These are phyloP conservation scores for Dendrocincla fuliginosa DNA, from an alignment of 2,797 vertebrate genomes.

Conservation along the genomic window DNA sequence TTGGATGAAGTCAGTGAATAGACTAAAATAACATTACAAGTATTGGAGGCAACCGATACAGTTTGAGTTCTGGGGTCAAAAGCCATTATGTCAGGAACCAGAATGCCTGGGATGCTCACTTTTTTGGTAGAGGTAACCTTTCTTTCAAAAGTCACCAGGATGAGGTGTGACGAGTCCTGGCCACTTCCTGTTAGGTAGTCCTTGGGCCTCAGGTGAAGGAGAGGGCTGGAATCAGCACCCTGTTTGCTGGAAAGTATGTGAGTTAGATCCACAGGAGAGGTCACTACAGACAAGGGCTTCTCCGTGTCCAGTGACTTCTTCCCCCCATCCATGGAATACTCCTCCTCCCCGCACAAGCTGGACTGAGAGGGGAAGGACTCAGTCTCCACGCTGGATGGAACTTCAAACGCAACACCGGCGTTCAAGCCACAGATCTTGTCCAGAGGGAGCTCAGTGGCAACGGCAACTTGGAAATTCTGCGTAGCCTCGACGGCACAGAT, in stretches of 20 bases:
- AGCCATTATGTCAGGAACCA: constrained; percentile 92
- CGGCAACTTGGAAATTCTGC: constrained; percentile 81
- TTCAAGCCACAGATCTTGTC: constrained; percentile 89
- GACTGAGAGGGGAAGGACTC: constrained; percentile 60
- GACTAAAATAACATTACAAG: constrained; percentile 86
- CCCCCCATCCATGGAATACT: constrained; percentile 68
- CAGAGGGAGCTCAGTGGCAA: constrained; percentile 91
- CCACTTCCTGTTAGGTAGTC: constrained; percentile 85
- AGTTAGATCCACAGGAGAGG: constrained; percentile 85
- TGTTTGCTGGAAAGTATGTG: constrained; percentile 83
- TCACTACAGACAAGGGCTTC: constrained; percentile 53
- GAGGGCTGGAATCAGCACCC: constrained; percentile 82
- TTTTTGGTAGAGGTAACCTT: constrained; percentile 88
- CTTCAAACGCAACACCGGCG: constrained; percentile 81
- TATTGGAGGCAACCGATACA: constrained; percentile 91
- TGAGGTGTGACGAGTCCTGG: constrained; percentile 90
- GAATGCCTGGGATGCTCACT: constrained; percentile 89
- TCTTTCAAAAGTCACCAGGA: constrained; percentile 89
- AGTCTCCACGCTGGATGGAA: constrained; percentile 36
- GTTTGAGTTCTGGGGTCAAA: constrained; percentile 84
- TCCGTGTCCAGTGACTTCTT: constrained; percentile 78
- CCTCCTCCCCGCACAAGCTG: constrained; percentile 69
- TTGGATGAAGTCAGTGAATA: constrained; percentile 85
- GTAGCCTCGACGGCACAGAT: constrained; percentile 87
- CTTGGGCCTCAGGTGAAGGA: constrained; percentile 83